These are phyloP conservation scores for Globodera rostochiensis DNA, from an alignment of 1,140 invertebrate genomes.

Conservation along the genomic window DNA sequence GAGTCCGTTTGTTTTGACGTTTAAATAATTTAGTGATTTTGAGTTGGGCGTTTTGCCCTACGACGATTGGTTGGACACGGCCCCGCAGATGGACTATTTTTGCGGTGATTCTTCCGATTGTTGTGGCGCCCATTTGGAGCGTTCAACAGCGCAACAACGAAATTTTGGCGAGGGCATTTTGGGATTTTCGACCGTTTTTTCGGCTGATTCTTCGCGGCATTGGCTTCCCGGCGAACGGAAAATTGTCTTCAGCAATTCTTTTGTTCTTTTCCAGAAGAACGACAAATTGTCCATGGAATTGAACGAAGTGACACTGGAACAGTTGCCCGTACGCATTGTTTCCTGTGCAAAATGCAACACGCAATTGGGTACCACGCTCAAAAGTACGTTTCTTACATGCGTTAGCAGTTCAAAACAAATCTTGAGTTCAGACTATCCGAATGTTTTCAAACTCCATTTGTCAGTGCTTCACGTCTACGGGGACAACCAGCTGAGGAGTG, in stretches of 20 bases:
- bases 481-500: constrained; percentile 16
- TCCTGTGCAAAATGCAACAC: constrained; percentile 36
- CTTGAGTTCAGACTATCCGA: constrained; percentile 22
- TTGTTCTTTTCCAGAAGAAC: constrained; percentile 40
- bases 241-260: constrained; percentile 47
- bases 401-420: not conserved
- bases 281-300: constrained; percentile 12
- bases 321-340: not conserved
- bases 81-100: constrained; percentile 50
- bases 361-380: constrained; percentile 37
- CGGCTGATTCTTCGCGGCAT: constrained; percentile 29
- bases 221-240: constrained; percentile 43
- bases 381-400: constrained; percentile 19
- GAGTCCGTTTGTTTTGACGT: not conserved
- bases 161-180: constrained; percentile 19
- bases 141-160: not conserved
- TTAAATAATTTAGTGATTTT: constrained; percentile 30
- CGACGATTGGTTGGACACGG: constrained; percentile 49
- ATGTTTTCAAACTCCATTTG: constrained; percentile 32
- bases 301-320: not conserved
- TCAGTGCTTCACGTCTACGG: constrained; percentile 17
- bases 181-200: constrained; percentile 28
- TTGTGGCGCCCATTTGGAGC: constrained; percentile 23
- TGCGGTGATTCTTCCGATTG: constrained; percentile 40
- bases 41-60: constrained; percentile 46